Base-by-base conservation (phyloP, 2,888 invertebrate species). In the Masnerella sp. region DNA sequence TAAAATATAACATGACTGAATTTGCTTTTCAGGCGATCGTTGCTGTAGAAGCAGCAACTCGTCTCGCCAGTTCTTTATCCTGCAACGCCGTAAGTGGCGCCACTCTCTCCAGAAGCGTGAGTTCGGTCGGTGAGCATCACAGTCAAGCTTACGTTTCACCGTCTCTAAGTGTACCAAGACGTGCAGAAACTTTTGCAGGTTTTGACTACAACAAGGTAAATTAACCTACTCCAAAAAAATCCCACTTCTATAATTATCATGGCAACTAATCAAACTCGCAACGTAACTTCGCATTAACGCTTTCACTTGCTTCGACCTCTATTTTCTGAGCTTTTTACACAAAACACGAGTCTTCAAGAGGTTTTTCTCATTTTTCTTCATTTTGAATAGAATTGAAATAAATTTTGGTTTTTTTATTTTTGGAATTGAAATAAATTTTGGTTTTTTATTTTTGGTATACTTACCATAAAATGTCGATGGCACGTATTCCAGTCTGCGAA, bases 101-200 rank as follows among this genome's bases (percentile, higher is more conserved):
- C 28, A 94, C 93, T 65, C 90, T 97, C 9, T 95, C 96, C 7
- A 92, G 97, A 51, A 97, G 97, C 85, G 94, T 96, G 12, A 97
- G 96, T 88, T 97, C 97, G 18, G 97, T 95, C 0, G 97, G 97
- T 3, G 97, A 98, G 88, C 92, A 96, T 54, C 95, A 96, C 81
- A 96, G 95, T 81, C 92, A 93, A 18, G 91, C 94, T 0, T 97
- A 95, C 86, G 92, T 94, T 74, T 94, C 95, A 20, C 95, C 96
- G 11, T 93, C 94, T 30, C 88, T 98, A 73, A 85, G 84, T 42
- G 82, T 87, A 20, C 97, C 98, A 12, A 94, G 96, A 80, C 90
- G 98, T 22, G 98, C 98, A 0, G 98, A 98, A 89, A 98, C 98
- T 2, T 98, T 98, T 88, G 97, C 97, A 0, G 98, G 98, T 5